Base-by-base conservation (phyloP, 2,113 vertebrate species). In the Carollia perspicillata region DNA sequence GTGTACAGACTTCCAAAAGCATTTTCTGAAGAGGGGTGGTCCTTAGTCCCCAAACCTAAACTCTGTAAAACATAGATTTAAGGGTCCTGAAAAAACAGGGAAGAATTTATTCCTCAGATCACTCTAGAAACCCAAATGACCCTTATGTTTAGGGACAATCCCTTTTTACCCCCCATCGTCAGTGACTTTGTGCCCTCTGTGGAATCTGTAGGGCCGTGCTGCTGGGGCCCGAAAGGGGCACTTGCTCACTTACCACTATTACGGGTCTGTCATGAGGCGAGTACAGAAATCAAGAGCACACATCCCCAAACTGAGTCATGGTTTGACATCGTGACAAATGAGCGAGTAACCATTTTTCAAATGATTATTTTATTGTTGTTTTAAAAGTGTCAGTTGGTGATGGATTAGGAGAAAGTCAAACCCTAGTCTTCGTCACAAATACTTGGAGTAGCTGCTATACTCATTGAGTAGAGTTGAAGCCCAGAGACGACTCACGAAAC, bases 151-250 rank as follows among this genome's bases (percentile, higher is more conserved):
- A 84, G 35, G 11, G 0, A 30, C 4, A 20, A 3, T 30, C 18
- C 18, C 30, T 74, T 7, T 33, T 3, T 12, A 1, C 28, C 7
- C 10, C 33, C 14, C 26, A 8, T 40, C 42, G 77, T 74, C 13
- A 74, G 6, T 17, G 23, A 30, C 40, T 18, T 22, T 1, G 0
- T 30, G 10, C 44, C 33, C 17, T 14, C 23, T 9, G 2, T 55
- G 55, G 40, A n/a, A 8, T 16, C n/a, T 66, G 14, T 28, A 3
- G 0, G 18, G 5, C 0, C 16, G 4, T 33, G 6, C 10, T 4
- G 0, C 17, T 33, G 3, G 14, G 4, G 3, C n/a, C 11, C 28
- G 44, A 12, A 35, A 16, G 30, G 40, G 6, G 5, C n/a, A 3
- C 11, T 60, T 42, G 28, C 10, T 17, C 2, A 14, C 5, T 26